phyloP scores from a whole-genome alignment of 2,888 invertebrate genomes.

The Sinelater perroti region DNA sequence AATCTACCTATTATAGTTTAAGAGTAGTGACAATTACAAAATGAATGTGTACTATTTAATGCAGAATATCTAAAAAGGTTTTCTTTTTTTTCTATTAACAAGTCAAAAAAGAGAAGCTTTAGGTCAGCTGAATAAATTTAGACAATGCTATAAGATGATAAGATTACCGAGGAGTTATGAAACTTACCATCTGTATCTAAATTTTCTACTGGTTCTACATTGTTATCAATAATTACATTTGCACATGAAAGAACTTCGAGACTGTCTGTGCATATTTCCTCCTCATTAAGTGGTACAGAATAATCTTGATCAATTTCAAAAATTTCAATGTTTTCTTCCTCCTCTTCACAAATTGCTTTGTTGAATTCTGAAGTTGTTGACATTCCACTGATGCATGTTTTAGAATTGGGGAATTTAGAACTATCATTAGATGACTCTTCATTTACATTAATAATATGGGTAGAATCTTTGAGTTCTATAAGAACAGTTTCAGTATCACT shows the following conservation, averaged over 20 bases:
- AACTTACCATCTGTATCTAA: conserved; percentile 6
- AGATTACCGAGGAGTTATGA: too few relatives aligned
- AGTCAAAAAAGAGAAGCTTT: too few relatives aligned
- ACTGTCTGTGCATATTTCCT: conserved; percentile 12
- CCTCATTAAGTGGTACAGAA: conserved; percentile 2
- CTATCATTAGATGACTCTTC: conserved; percentile 21
- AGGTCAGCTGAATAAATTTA: too few relatives aligned
- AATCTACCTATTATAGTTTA: too few relatives aligned
- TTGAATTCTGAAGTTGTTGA: too few relatives aligned
- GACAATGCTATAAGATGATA: too few relatives aligned
- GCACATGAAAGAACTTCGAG: conserved; percentile 13
- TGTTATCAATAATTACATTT: conserved; percentile 1
- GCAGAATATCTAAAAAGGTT: too few relatives aligned
- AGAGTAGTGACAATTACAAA: too few relatives aligned
- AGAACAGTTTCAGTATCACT: neutral
- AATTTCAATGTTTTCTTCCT: conserved; percentile 7
- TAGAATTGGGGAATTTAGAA: conserved; percentile 29
- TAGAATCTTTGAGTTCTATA: neutral
- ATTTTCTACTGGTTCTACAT: neutral
- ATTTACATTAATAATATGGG: conserved; percentile 5
- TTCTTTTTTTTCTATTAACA: too few relatives aligned
- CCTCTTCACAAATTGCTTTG: too few relatives aligned
- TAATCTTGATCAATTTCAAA: conserved; percentile 11
- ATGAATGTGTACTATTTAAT: too few relatives aligned
- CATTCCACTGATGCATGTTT: too few relatives aligned